phyloP scores from a whole-genome alignment of 2,113 vertebrate genomes.

The rat (Rattus norvegicus) region DNA sequence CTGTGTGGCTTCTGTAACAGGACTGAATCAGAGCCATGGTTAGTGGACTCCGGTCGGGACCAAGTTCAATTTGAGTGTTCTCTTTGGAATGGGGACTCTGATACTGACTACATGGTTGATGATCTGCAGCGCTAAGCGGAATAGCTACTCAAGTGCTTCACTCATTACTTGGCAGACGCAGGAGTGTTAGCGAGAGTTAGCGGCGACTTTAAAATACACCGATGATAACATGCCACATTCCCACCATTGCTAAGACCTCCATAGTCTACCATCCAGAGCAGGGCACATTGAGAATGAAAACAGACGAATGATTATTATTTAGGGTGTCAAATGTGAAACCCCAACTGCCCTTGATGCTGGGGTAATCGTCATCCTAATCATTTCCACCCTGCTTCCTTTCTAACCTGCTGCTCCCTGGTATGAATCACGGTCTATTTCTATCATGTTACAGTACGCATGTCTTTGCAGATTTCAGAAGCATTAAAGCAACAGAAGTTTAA shows the following conservation, averaged over 20 bases:
- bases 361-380: background rate
- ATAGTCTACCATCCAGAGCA: background rate
- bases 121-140: background rate
- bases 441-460: background rate
- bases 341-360: background rate
- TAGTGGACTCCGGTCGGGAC: background rate
- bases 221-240: background rate
- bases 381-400: constrained; percentile 38
- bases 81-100: background rate
- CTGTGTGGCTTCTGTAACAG: constrained; percentile 48
- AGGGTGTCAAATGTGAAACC: constrained; percentile 45
- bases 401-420: constrained; percentile 5
- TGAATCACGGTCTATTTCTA: constrained; percentile 58
- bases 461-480: constrained; percentile 46
- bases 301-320: constrained; percentile 13
- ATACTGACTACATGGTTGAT: background rate
- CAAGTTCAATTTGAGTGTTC: constrained; percentile 41
- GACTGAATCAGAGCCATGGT: constrained; percentile 26
- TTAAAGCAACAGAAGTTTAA: constrained; percentile 48
- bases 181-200: constrained; percentile 19
- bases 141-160: background rate
- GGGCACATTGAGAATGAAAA: background rate
- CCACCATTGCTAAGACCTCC: background rate
- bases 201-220: constrained; percentile 25
- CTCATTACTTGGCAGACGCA: background rate